Evolutionary conservation across 2,113 vertebrate genomes (phyloP).

Genomic region (Pycnonotus jocosus): DNA sequence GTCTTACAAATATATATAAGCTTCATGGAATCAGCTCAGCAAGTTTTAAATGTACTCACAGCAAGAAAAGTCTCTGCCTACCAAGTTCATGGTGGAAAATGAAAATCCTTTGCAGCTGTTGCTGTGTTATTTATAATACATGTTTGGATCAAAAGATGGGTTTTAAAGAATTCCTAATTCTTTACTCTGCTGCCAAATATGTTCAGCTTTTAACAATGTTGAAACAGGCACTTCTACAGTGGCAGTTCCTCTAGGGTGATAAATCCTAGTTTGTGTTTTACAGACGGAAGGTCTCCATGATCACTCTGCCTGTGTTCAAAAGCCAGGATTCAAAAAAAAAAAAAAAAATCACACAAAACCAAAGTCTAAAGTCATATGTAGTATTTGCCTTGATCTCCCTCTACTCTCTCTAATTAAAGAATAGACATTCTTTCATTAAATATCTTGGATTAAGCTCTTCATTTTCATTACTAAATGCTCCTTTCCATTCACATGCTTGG

Average conservation of each 20-base stretch:
- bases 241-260: slow-evolving; percentile 57
- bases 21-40: background rate
- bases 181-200: slow-evolving; percentile 55
- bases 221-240: slow-evolving; percentile 57
- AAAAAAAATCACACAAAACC: slow-evolving; percentile 6
- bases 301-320: background rate
- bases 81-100: background rate
- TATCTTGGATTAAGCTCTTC: background rate
- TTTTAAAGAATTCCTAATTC: slow-evolving; percentile 53
- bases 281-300: slow-evolving; percentile 15
- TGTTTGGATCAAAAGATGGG: slow-evolving; percentile 55
- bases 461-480: slow-evolving; percentile 2
- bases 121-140: slow-evolving; percentile 47
- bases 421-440: background rate
- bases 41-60: background rate
- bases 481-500: background rate
- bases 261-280: slow-evolving; percentile 55
- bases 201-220: slow-evolving; percentile 50
- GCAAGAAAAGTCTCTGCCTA: background rate
- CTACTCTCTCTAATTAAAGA: background rate
- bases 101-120: slow-evolving; percentile 39
- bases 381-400: background rate
- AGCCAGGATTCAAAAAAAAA: background rate
- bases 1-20: background rate
- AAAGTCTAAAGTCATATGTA: background rate